These are phyloP conservation scores for Mythimna pallens DNA, from an alignment of 2,888 invertebrate species.

Conservation along the genomic window DNA sequence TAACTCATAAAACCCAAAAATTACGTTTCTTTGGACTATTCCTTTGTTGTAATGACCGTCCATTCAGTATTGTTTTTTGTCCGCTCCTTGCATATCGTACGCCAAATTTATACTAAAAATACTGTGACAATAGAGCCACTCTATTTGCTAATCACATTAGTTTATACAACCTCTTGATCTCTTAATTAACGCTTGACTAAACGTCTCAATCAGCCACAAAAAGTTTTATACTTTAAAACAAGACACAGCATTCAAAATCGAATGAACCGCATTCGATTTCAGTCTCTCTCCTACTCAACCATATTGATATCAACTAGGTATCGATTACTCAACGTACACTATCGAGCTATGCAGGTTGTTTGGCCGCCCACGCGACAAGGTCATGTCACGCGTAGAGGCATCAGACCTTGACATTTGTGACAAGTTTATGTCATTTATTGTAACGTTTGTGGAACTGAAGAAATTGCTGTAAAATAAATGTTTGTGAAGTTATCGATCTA, in stretches of 20 bases:
- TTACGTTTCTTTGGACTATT: neutral
- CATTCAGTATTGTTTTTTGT: conserved; percentile 3
- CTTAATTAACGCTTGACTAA: conserved; percentile 1
- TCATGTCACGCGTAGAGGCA: conserved; percentile 43
- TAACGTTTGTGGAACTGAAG: conserved; percentile 5
- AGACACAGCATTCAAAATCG: conserved; percentile 21
- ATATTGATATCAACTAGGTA: conserved; percentile 45
- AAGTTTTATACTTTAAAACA: too few species aligned
- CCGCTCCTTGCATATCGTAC: neutral
- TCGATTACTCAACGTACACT: conserved; percentile 54
- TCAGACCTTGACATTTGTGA: conserved; percentile 55
- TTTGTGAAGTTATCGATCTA: neutral
- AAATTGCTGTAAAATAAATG: neutral
- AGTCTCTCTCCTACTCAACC: conserved; percentile 31
- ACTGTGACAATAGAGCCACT: neutral
- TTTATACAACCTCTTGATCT: conserved; percentile 1
- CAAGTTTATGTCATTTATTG: neutral
- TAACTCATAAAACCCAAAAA: neutral
- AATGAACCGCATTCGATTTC: conserved; percentile 50
- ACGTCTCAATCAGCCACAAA: neutral
- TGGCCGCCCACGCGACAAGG: conserved; percentile 46
- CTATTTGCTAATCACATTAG: conserved; percentile 14
- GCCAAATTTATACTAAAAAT: neutral
- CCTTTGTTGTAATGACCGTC: neutral
- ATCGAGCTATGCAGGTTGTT: conserved; percentile 47